These are phyloP conservation scores for Smutsia temminckii DNA, from an alignment of 2,797 vertebrate species.

Conservation along the genomic window DNA sequence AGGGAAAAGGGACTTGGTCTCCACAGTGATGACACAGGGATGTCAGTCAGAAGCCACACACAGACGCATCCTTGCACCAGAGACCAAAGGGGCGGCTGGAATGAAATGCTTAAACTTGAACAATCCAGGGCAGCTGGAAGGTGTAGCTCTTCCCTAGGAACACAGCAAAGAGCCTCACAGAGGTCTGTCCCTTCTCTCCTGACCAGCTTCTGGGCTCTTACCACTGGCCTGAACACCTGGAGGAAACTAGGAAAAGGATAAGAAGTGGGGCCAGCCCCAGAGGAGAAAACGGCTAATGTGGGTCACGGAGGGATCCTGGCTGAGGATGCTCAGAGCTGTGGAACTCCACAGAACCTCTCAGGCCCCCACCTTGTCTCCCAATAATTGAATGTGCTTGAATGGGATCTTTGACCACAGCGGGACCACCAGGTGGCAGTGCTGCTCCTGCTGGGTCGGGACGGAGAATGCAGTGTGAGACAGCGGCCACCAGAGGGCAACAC, in stretches of 20 bases:
- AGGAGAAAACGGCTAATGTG: not conserved
- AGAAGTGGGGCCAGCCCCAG: not conserved
- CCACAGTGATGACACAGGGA: not conserved
- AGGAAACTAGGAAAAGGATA: not conserved
- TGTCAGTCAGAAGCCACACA: not conserved
- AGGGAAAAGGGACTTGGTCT: constrained; percentile 21
- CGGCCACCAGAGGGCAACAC: constrained; percentile 60
- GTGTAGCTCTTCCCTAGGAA: not conserved
- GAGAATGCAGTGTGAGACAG: not conserved
- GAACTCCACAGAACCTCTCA: not conserved
- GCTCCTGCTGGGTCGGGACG: not conserved
- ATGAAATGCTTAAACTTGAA: not conserved
- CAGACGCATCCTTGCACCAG: not conserved
- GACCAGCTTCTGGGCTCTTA: not conserved
- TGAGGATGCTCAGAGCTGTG: not conserved
- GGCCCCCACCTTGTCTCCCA: accelerated
- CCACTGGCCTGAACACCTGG: not conserved
- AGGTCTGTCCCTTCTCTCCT: not conserved
- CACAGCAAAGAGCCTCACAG: not conserved
- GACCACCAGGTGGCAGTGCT: constrained; percentile 56
- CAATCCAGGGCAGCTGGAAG: not conserved
- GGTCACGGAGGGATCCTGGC: not conserved
- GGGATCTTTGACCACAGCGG: not conserved
- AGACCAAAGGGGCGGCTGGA: not conserved
- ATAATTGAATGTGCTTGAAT: not conserved